Evolutionary conservation across 2,797 vertebrate species (phyloP).

Genomic region (Hippoglossus hippoglossus): DNA sequence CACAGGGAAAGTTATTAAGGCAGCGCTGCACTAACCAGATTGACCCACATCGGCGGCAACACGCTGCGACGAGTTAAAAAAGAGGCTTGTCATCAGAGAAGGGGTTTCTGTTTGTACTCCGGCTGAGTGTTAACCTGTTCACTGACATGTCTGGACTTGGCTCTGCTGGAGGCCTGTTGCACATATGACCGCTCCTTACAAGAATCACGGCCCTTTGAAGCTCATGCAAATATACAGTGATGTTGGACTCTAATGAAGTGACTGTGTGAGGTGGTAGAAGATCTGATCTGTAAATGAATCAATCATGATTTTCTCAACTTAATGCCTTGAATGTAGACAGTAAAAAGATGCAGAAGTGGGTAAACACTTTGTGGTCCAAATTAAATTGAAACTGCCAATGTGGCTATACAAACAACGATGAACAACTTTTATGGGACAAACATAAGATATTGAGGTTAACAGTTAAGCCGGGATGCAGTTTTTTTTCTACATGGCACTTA

Average conservation of each 20-base stretch:
- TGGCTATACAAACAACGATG: too few relatives aligned
- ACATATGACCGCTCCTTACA: constrained; percentile 22
- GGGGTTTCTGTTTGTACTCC: not conserved
- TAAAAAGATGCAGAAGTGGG: too few relatives aligned
- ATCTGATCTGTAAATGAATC: not conserved
- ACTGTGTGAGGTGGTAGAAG: not conserved
- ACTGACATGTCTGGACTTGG: constrained; percentile 32
- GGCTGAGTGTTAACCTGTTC: not conserved
- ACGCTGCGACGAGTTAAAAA: not conserved
- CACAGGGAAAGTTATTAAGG: constrained; percentile 5
- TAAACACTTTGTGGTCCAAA: too few relatives aligned
- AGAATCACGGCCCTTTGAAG: constrained; percentile 17
- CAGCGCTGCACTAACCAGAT: not conserved
- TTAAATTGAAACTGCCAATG: too few relatives aligned
- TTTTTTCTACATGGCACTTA: too few relatives aligned
- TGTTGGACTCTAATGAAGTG: not conserved
- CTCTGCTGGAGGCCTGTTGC: not conserved
- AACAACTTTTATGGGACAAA: not conserved
- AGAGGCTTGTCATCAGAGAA: not conserved
- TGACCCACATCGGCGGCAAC: not conserved
- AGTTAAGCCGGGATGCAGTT: too few relatives aligned
- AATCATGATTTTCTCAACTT: too few relatives aligned
- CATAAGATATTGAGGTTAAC: too few relatives aligned
- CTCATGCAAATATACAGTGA: not conserved
- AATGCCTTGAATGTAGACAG: too few relatives aligned